Percentiles rank a stretch among this genome's conserved stretches.
These are phyloP conservation scores for Trichopoda pennipes DNA, from an alignment of 2,888 invertebrate genomes.

Conservation along the genomic window DNA sequence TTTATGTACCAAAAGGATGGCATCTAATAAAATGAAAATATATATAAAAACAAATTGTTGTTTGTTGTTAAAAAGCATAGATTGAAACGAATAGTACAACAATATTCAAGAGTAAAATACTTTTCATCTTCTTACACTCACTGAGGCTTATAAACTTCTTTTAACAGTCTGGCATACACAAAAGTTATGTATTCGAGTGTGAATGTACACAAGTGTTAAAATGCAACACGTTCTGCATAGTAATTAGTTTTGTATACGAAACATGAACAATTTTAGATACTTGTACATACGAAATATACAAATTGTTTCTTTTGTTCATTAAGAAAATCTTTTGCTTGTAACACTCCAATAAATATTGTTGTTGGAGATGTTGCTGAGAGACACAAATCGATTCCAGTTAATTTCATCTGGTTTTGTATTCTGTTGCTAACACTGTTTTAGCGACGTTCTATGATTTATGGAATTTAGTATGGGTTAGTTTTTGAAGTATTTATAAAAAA, in stretches of 20 bases:
- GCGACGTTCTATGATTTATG: slow-evolving; percentile 45
- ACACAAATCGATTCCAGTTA: slow-evolving; percentile 31
- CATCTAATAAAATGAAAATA: slow-evolving; percentile 30
- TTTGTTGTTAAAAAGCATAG: slow-evolving; percentile 25
- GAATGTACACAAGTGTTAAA: slow-evolving; percentile 60
- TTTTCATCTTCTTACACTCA: slow-evolving; percentile 16
- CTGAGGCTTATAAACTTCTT: slow-evolving; percentile 1
- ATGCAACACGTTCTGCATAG: slow-evolving; percentile 68
- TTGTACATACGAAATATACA: slow-evolving; percentile 14
- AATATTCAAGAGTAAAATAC: slow-evolving; percentile 8
- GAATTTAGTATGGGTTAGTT: too few species aligned
- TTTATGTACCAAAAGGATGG: slow-evolving; percentile 40
- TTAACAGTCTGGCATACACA: slow-evolving; percentile 1
- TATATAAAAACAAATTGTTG: slow-evolving; percentile 7
- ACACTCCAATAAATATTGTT: slow-evolving; percentile 18
- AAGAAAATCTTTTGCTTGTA: slow-evolving; percentile 23
- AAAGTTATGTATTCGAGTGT: neutral
- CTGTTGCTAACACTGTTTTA: slow-evolving; percentile 7
- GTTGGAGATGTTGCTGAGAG: neutral
- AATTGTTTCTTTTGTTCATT: slow-evolving; percentile 38
- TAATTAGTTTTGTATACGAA: slow-evolving; percentile 62
- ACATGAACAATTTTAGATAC: slow-evolving; percentile 36
- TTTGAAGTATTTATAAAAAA: too few species aligned
- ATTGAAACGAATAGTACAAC: slow-evolving; percentile 33
- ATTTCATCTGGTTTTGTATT: slow-evolving; percentile 8